Evolutionary conservation across 2,888 invertebrate genomes (phyloP).

Genomic region (Plagodis dolabraria): DNA sequence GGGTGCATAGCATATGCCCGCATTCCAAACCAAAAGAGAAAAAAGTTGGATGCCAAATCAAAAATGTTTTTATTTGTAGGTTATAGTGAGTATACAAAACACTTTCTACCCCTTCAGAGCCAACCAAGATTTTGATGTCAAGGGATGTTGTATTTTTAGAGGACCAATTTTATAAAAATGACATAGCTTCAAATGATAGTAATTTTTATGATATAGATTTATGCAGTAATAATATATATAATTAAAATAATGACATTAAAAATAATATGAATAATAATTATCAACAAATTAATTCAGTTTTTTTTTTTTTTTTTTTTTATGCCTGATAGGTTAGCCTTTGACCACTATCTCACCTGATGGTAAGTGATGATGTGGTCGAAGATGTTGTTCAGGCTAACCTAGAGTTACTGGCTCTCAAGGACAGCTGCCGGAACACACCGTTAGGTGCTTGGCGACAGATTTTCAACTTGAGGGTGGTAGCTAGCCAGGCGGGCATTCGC

Average conservation of each 20-base stretch:
- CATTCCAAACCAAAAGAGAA: constrained; percentile 2
- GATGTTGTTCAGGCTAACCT: too few species aligned
- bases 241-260: constrained; percentile 1
- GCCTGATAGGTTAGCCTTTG: too few species aligned
- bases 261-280: not conserved
- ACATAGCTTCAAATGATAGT: not conserved
- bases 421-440: too few species aligned
- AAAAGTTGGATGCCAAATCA: constrained; percentile 5
- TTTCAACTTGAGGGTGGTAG: too few species aligned
- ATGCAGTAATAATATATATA: not conserved
- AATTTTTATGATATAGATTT: not conserved
- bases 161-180: not conserved
- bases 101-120: not conserved
- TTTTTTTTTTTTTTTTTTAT: too few species aligned
- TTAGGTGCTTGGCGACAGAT: too few species aligned
- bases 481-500: too few species aligned
- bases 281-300: too few species aligned
- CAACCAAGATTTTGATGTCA: not conserved
- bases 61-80: constrained; percentile 8
- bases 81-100: constrained; percentile 6
- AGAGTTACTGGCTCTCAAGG: too few species aligned
- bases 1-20: constrained; percentile 4
- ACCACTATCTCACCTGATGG: too few species aligned
- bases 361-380: too few species aligned
- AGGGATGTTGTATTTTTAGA: constrained; percentile 12